These are phyloP conservation scores for Rapana venosa DNA, from an alignment of 2,888 invertebrate species.

Conservation along the genomic window DNA sequence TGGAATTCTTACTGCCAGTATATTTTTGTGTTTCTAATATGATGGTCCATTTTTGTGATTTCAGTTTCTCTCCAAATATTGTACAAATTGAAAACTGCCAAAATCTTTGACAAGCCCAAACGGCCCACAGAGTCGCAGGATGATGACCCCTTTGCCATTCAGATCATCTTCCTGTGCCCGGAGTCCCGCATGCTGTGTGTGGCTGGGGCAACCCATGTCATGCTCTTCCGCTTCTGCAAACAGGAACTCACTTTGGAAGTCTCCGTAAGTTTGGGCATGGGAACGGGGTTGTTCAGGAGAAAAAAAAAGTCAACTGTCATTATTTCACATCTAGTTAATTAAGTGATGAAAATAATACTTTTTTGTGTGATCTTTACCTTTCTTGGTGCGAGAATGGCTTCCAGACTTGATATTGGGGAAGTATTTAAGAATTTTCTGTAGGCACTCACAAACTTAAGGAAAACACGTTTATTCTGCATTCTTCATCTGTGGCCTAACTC, in stretches of 20 bases:
- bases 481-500: no score
- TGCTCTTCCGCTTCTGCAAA: slow-evolving; percentile 97
- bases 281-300: no score
- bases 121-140: slow-evolving; percentile 77
- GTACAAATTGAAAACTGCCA: slow-evolving; percentile 97
- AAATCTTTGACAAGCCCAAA: slow-evolving; percentile 88
- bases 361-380: no score
- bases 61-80: slow-evolving; percentile 94
- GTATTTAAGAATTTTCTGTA: no score
- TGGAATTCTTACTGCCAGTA: neutral
- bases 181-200: slow-evolving; percentile 94
- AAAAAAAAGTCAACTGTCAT: no score
- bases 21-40: neutral
- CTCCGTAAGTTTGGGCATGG: slow-evolving; percentile 67
- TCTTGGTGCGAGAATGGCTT: no score
- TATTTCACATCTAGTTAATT: no score
- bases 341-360: no score
- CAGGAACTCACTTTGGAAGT: slow-evolving; percentile 85
- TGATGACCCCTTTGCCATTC: slow-evolving; percentile 93
- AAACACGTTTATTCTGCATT: no score
- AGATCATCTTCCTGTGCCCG: slow-evolving; percentile 93
- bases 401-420: no score
- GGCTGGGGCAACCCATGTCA: slow-evolving; percentile 95
- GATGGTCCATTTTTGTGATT: slow-evolving; percentile 44
- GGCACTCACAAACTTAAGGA: no score